Evolutionary conservation across 2,113 vertebrate species (phyloP), one percentile per base, ranked within the genome.

Genomic region (Laterallus jamaicensis): DNA sequence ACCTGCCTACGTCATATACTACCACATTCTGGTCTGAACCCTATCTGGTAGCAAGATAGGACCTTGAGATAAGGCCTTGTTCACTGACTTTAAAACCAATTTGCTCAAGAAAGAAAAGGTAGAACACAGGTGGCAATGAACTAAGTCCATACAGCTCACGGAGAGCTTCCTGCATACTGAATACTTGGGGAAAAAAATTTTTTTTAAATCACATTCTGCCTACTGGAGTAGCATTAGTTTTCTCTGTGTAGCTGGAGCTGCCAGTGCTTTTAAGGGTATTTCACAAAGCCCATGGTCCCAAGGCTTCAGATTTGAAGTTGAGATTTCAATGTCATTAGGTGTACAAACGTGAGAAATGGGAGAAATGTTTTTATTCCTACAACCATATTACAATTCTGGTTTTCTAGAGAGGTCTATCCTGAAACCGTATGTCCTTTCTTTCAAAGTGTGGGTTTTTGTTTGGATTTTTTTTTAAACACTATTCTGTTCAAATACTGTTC

Each of bases 71-170:
- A 82, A 71, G 69, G 69, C 35, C 73, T 89, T 91, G 56, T 28
- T 95, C 74, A 62, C 31, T 76, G 50, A 82, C 75, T 77, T 93
- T 68, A 79, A 90, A 96, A 82, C 26, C 15, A 78, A 52, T 66
- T 58, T 35, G 29, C 26, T 62, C 16, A 24, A 67, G 50, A 74
- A 79, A 69, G 37, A 90, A 68, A 85, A 78, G 70, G 16, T 49
- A 39, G 4, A 3, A 40, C 29, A 64, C 8, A 25, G 62, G 40
- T 62, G 12, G 40, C n/a, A 87, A 92, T 84, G 69, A 92, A 69
- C 12, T 26, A 91, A 84, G 28, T 40, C 37, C 25, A 31, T 31
- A 49, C 10, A 79, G 56, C 44, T 92, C 62, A 87, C 19, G 54
- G 49, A 82, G 50, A 85, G 40, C 16, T 91, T 92, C 42, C 40